Evolutionary conservation across 1,140 invertebrate species (phyloP).

Genomic region (Solenopsis invicta): DNA sequence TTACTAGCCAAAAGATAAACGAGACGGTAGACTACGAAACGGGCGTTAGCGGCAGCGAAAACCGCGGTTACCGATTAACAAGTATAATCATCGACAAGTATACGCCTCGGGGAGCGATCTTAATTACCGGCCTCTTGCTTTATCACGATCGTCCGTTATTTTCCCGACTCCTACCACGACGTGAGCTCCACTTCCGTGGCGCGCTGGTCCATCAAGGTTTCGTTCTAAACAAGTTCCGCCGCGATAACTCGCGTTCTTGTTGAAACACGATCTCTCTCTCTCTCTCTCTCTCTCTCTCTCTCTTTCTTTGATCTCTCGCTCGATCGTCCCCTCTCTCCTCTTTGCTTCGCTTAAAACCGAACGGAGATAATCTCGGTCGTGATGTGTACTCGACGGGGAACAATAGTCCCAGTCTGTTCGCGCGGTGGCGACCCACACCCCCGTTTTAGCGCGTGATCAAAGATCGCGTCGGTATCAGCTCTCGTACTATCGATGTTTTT

Average conservation of each 20-base stretch:
- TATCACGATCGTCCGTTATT: conserved; percentile 58
- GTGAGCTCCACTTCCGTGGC: neutral
- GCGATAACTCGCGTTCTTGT: conserved; percentile 8
- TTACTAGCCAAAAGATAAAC: conserved; percentile 21
- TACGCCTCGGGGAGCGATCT: conserved; percentile 57
- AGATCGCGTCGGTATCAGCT: conserved; percentile 56
- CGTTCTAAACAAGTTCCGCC: conserved; percentile 26
- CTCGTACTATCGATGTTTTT: conserved; percentile 61
- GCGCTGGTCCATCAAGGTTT: neutral
- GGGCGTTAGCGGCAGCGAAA: conserved; percentile 3
- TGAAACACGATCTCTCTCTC: conserved; percentile 43
- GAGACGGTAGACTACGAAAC: neutral
- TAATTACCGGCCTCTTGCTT: conserved; percentile 59
- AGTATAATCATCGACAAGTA: conserved; percentile 50
- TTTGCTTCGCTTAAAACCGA: conserved; percentile 46
- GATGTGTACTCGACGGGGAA: conserved; percentile 56
- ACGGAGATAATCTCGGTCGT: conserved; percentile 67
- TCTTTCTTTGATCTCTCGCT: conserved; percentile 69
- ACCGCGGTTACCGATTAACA: conserved; percentile 34
- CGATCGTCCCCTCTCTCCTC: neutral
- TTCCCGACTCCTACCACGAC: neutral
- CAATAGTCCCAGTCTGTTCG: conserved; percentile 63
- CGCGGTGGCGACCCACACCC: conserved; percentile 50
- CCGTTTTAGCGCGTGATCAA: conserved; percentile 65
- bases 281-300: neutral